phyloP scores from a whole-genome alignment of 1,140 invertebrate genomes.

The silkworm (Bombyx mori) region ASM3026992v2 NC_085118.1:10829001-10829500 shows the following conservation, averaged over 20 bases:
- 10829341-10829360: conserved; percentile 98
- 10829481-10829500: too few relatives aligned
- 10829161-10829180: neutral
- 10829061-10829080: conserved; percentile 98
- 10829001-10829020: conserved; percentile 99
- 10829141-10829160: conserved; percentile 33
- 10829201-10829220: neutral
- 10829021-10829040: conserved; percentile 99
- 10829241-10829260: neutral
- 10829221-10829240: too few relatives aligned
- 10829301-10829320: conserved; percentile 98
- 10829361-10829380: conserved; percentile 98
- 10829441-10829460: conserved; percentile 99
- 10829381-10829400: conserved; percentile 99
- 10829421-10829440: conserved; percentile 99
- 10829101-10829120: conserved; percentile 99
- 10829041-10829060: conserved; percentile 95
- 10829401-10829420: conserved; percentile 99
- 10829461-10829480: conserved; percentile 97
- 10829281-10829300: conserved; percentile 97
- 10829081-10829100: conserved; percentile 99
- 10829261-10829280: conserved; percentile 50
- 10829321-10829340: conserved; percentile 98
- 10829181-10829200: too few relatives aligned
- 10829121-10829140: conserved; percentile 95